Evolutionary conservation across 92 coral and sea anemone species (phyloP).

Genomic region (Chrysogorgia sp.): DNA sequence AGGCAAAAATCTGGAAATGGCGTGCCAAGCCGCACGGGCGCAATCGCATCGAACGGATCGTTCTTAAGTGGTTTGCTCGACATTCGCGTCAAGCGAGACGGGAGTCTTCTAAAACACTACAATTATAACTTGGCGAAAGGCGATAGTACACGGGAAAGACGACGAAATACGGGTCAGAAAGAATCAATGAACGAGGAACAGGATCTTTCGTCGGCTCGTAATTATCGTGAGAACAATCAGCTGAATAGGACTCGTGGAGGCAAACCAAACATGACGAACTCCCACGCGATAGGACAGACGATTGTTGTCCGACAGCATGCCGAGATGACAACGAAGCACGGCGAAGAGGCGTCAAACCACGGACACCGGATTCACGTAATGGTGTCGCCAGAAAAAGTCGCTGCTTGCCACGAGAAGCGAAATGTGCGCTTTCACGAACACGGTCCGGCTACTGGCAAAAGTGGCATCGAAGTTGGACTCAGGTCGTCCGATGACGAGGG

Average conservation of each 20-base stretch:
- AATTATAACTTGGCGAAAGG: conserved; percentile 4
- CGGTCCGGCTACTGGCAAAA: neutral
- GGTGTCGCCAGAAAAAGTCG: neutral
- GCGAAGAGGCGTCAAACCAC: conserved; percentile 5
- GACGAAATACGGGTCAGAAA: neutral
- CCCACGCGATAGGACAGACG: neutral
- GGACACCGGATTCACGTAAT: neutral
- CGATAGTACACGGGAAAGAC: neutral
- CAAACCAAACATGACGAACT: conserved; percentile 16
- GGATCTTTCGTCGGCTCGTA: neutral
- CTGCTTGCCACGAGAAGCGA: neutral
- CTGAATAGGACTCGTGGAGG: neutral
- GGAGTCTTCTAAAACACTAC: neutral
- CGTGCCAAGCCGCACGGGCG: neutral
- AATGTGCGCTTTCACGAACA: neutral
- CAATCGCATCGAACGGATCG: neutral
- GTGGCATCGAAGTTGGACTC: neutral
- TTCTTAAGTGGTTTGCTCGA: neutral
- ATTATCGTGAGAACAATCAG: conserved; percentile 25
- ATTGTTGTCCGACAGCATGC: conserved; percentile 6
- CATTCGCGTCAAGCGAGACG: neutral
- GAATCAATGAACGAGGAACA: neutral
- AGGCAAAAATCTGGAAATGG: neutral
- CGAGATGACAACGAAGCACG: conserved; percentile 3
- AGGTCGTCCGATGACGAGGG: conserved; percentile 15